A percentile compares a stretch with the other conserved stretches of the same genome.
phyloP scores from a whole-genome alignment of 2,888 invertebrate species.

The Nowickia ferox region DNA sequence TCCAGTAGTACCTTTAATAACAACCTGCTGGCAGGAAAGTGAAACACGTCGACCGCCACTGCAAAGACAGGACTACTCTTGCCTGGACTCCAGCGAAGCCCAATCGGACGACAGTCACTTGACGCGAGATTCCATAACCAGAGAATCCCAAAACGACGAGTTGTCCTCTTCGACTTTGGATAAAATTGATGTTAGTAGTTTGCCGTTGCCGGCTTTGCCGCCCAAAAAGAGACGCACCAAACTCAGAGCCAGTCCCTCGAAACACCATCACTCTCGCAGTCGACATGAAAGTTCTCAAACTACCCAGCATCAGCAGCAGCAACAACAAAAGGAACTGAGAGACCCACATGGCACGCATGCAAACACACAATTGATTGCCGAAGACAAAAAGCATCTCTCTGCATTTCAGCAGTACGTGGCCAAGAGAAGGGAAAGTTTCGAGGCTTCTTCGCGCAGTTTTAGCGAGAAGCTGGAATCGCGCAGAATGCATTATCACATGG shows the following conservation, averaged over 20 bases:
- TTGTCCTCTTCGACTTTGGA: slow-evolving; percentile 80
- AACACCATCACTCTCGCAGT: slow-evolving; percentile 72
- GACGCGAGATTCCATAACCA: slow-evolving; percentile 80
- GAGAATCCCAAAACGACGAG: slow-evolving; percentile 81
- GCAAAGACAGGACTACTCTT: slow-evolving; percentile 78
- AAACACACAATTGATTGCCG: slow-evolving; percentile 34
- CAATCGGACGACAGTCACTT: slow-evolving; percentile 82
- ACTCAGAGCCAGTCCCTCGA: slow-evolving; percentile 78
- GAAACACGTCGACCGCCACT: slow-evolving; percentile 73
- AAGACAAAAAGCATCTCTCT: slow-evolving; percentile 72
- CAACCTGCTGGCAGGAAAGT: slow-evolving; percentile 58
- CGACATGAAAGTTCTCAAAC: slow-evolving; percentile 62
- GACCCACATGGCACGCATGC: slow-evolving; percentile 53
- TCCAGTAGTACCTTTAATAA: slow-evolving; percentile 63
- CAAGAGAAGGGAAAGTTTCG: slow-evolving; percentile 81
- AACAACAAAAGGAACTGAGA: slow-evolving; percentile 53
- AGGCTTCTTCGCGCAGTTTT: slow-evolving; percentile 80
- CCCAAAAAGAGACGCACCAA: slow-evolving; percentile 81
- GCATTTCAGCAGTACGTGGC: slow-evolving; percentile 80
- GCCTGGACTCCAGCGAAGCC: slow-evolving; percentile 81
- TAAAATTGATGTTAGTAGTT: slow-evolving; percentile 82
- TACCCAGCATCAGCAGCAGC: slow-evolving; percentile 66
- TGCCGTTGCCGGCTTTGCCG: slow-evolving; percentile 82
- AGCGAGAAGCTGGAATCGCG: slow-evolving; percentile 82
- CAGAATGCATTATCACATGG: slow-evolving; percentile 82